Base-by-base conservation (phyloP, 2,888 invertebrate genomes). In the Coenonympha glycerion region DNA sequence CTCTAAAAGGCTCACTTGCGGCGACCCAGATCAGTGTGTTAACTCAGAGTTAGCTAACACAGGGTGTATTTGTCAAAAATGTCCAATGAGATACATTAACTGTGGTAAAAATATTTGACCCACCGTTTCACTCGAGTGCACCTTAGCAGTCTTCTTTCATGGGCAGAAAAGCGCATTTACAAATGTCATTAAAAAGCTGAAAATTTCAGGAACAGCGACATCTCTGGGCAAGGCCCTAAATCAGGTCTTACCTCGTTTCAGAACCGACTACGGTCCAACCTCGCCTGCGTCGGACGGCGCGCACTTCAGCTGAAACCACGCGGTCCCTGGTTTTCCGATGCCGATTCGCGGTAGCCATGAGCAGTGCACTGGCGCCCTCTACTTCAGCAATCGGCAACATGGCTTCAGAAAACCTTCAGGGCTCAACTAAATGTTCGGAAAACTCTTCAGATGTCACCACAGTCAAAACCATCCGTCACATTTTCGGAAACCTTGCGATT, bases 201-300 rank as follows among this genome's bases (percentile, higher is more conserved):
- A n/a, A n/a, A 24, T 37, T 37, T 11, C 15, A 22, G 9, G 39
- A 42, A 45, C 40, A 79, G 65, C 71, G 81, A 61, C 86, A 80
- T 77, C 86, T 85, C 59, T 63, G 51, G 59, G 45, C n/a, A 19
- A 13, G 2, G 11, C 22, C 5, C 21, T 6, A 40, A 49, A 58
- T 39, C 47, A 22, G 42, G 73, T 39, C 81, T 88, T 79, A 92
- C 92, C 92, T 90, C 66, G 92, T 87, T 87, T 93, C 92, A 60
- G 91, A 91, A 60, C 92, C 93, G 51, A 92, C 90, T 40, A 93
- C 93, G 3, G 93, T 93, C 93, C 93, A 93, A 34, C 93, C 93
- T 40, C 93, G 87, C 39, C 91, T 82, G 49, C 92, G 89, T 44
- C 92, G 77, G 16, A 87, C 74, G 24, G 87, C 83, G 49, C 87